phyloP scores from a whole-genome alignment of 2,113 vertebrate species.

The Naja naja region DNA sequence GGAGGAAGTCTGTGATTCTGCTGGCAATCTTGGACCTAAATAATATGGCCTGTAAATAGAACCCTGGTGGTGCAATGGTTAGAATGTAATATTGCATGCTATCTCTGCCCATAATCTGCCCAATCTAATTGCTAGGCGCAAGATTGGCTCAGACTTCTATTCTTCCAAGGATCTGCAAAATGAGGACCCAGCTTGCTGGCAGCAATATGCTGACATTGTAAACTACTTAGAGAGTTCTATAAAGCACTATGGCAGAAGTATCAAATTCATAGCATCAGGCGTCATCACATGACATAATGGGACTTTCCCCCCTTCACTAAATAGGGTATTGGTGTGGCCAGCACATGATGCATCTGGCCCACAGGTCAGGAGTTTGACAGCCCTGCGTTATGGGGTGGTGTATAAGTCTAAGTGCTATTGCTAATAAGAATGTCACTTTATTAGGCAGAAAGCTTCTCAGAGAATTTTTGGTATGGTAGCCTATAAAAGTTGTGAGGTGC shows the following conservation, averaged over 20 bases:
- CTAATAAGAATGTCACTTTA: not conserved
- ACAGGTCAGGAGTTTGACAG: too few relatives aligned
- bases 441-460: not conserved
- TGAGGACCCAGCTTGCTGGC: too few relatives aligned
- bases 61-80: not conserved
- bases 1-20: not conserved
- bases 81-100: not conserved
- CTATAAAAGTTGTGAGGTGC: not conserved
- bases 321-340: too few relatives aligned
- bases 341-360: too few relatives aligned
- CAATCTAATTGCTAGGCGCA: not conserved
- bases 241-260: too few relatives aligned
- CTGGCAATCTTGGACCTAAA: not conserved
- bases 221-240: too few relatives aligned
- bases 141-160: not conserved
- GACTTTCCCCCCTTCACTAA: too few relatives aligned
- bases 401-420: not conserved
- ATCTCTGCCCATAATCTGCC: not conserved
- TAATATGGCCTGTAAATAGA: not conserved
- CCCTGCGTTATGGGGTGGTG: too few relatives aligned
- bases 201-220: too few relatives aligned
- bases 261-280: too few relatives aligned
- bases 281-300: too few relatives aligned
- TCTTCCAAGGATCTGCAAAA: not conserved
- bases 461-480: not conserved